Conservation (phyloP, 2,888 invertebrate species). For the Sinohyriopsis cumingii region DNA sequence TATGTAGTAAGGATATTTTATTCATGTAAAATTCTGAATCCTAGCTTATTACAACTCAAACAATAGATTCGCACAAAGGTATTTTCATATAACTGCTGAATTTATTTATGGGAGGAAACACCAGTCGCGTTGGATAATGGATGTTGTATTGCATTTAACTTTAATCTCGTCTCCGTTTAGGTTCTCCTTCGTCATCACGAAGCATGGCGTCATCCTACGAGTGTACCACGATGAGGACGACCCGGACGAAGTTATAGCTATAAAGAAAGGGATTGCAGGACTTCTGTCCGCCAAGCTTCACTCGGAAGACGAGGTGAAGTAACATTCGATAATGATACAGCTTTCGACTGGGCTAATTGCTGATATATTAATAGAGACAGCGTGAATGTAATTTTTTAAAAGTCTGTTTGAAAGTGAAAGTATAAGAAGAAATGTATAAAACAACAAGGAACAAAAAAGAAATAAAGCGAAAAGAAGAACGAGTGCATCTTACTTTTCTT, state of each 20-base stretch:
- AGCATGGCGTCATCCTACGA: conserved; percentile 24
- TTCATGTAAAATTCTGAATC: no score
- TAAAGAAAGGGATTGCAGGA: conserved; percentile 49
- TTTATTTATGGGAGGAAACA: conserved; percentile 1
- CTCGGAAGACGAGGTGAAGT: conserved; percentile 31
- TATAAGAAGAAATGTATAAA: no score
- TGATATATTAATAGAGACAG: no score
- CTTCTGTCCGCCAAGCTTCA: conserved; percentile 40
- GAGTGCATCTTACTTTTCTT: no score
- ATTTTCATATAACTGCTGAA: not conserved
- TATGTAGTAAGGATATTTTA: no score
- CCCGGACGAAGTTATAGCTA: conserved; percentile 28
- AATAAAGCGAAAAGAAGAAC: no score
- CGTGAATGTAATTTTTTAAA: no score
- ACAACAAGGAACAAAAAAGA: no score
- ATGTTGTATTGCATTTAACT: not conserved
- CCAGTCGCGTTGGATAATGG: not conserved
- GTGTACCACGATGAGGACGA: conserved; percentile 36
- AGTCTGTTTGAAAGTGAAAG: no score
- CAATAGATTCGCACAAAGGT: not conserved
- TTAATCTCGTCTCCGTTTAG: conserved; percentile 8
- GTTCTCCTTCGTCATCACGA: conserved; percentile 45
- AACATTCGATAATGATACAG: not conserved
- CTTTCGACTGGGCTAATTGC: no score
- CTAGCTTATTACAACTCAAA: not conserved